Evolutionary conservation across 2,113 vertebrate genomes (phyloP), one percentile per base, ranked within the genome.

Genomic region (Cololabis saira): DNA sequence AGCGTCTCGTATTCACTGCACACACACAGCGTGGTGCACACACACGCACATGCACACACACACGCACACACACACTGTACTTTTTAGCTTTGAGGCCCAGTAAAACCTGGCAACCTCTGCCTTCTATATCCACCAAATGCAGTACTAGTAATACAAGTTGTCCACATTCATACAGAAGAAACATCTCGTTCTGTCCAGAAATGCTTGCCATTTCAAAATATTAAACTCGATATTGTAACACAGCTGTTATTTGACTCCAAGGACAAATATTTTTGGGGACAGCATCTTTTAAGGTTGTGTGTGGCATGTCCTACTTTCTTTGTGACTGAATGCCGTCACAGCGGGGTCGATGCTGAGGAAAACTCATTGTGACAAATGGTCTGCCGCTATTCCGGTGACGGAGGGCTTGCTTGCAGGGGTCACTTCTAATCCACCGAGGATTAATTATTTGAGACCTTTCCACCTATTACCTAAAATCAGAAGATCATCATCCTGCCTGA

Each of bases 361-460:
- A 74, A 85, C 71, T 37, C 62, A 14, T 33, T 71, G 74, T 86
- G 87, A 88, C 89, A 87, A 71, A 79, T 53, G 74, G 68, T 78
- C 76, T 82, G 76, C 76, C 75, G 16, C 53, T 60, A 71, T 85
- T 85, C 80, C 65, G 49, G 84, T 67, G 52, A 84, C 14, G 55
- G 55, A 45, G 49, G 43, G 42, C 14, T 47, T 3, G 12, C 33
- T 55, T 50, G 54, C 21, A 2, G 37, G 59, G 69, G 65, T 74
- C 70, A 76, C 61, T 69, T 83, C 53, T 81, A 80, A 82, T 77
- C 78, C 51, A 45, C 15, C 4, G 30, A n/a, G 22, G 5, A 43
- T 21, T 44, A 81, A 51, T 58, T 0, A 69, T 78, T 71, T 2
- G 2, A 62, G 56, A 74, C 15, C 48, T 61, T 80, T 61, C 71